A percentile compares a stretch with the other conserved stretches of the same genome.
Evolutionary conservation across 1,140 invertebrate species (phyloP).

Genomic region (Megathymus violae): DNA sequence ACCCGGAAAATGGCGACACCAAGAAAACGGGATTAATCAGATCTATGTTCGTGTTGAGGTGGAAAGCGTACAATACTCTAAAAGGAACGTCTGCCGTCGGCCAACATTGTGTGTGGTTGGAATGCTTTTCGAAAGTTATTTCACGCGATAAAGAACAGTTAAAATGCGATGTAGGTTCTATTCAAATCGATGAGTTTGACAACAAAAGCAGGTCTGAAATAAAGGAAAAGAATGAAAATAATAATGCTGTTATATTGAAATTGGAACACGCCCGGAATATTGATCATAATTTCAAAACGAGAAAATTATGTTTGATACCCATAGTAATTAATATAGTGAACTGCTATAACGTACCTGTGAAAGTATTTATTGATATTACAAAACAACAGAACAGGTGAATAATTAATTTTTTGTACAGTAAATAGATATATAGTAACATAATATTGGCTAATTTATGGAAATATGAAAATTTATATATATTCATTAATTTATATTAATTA

Average conservation of each 20-base stretch:
- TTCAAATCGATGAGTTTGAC: conserved; percentile 58
- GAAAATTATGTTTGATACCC: conserved; percentile 83
- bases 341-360: conserved; percentile 73
- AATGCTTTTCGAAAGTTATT: conserved; percentile 69
- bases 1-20: conserved; percentile 33
- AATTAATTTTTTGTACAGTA: too few species aligned
- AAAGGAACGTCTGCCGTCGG: conserved; percentile 74
- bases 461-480: too few species aligned
- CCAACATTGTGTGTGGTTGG: conserved; percentile 81
- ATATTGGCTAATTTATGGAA: too few species aligned
- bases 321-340: conserved; percentile 83
- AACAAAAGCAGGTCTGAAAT: conserved; percentile 49
- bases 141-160: conserved; percentile 50
- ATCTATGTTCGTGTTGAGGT: conserved; percentile 83
- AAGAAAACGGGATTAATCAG: conserved; percentile 64
- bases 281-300: conserved; percentile 81
- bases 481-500: too few species aligned
- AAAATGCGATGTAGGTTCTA: conserved; percentile 35
- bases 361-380: conserved; percentile 75
- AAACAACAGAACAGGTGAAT: conserved; percentile 70
- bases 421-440: too few species aligned
- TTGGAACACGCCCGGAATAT: conserved; percentile 80
- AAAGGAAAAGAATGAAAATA: conserved; percentile 63
- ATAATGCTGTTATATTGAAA: conserved; percentile 80
- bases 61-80: conserved; percentile 78